Evolutionary conservation across 2,113 vertebrate species (phyloP).

Genomic region (Anseranas semipalmata): DNA sequence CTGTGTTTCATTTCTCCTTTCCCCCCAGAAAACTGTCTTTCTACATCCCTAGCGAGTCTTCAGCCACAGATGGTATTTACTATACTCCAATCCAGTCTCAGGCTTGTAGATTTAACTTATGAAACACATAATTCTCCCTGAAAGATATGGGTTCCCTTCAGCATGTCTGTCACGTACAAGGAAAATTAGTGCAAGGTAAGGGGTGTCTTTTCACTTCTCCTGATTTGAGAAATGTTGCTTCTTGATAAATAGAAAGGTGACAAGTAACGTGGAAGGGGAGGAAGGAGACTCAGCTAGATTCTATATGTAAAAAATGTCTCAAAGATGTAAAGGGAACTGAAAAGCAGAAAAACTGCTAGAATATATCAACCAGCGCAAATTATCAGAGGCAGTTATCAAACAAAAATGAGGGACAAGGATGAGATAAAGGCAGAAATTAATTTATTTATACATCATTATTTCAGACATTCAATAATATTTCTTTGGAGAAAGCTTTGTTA

Average conservation of each 20-base stretch:
- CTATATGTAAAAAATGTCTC: neutral
- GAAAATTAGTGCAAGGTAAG: neutral
- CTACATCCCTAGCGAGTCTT: neutral
- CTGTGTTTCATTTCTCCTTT: neutral
- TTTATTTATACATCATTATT: conserved; percentile 53
- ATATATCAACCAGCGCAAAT: neutral
- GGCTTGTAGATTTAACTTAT: neutral
- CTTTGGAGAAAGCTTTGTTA: conserved; percentile 33
- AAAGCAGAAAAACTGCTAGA: neutral
- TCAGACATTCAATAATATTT: conserved; percentile 6
- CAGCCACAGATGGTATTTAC: neutral
- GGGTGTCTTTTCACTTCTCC: neutral
- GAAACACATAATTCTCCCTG: neutral
- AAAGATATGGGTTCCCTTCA: neutral
- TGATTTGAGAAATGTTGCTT: neutral
- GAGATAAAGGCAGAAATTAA: conserved; percentile 10
- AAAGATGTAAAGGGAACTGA: neutral
- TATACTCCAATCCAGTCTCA: neutral
- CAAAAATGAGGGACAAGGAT: neutral
- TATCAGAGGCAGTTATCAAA: neutral
- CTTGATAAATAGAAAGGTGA: neutral
- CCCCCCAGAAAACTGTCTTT: neutral
- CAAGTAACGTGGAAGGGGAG: neutral
- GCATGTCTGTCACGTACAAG: neutral
- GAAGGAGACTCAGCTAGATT: neutral